Conservation (phyloP, 2,797 vertebrate species). For the Agapornis canus region DNA sequence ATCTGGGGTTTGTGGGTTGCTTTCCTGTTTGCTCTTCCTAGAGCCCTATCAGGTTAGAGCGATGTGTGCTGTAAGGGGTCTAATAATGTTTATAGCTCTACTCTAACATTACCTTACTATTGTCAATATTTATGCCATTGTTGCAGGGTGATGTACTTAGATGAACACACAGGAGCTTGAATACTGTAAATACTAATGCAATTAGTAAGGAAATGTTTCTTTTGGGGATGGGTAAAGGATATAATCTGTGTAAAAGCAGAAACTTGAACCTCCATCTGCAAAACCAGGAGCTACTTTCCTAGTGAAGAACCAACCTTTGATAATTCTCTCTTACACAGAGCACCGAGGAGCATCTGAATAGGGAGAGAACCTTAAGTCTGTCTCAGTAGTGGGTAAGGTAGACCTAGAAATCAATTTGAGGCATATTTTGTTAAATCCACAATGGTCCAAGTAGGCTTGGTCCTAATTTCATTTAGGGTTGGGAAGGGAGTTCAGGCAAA, state of each 20-base stretch:
- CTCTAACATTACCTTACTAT: not conserved
- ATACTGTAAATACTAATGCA: not conserved
- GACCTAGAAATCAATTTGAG: constrained; percentile 6
- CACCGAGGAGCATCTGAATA: not conserved
- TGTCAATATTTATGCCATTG: not conserved
- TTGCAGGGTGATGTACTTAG: not conserved
- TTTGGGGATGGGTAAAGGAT: not conserved
- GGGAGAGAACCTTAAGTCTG: not conserved
- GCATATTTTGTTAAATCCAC: not conserved
- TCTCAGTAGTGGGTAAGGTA: not conserved
- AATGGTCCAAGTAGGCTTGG: constrained; percentile 41
- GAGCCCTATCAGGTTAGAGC: not conserved
- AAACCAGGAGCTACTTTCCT: not conserved
- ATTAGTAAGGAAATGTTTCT: not conserved
- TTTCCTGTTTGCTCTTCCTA: not conserved
- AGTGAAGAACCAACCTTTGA: not conserved
- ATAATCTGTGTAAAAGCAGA: not conserved
- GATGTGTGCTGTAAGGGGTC: not conserved
- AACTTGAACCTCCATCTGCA: not conserved
- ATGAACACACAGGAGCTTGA: not conserved
- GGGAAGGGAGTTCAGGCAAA: constrained; percentile 55
- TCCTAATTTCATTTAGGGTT: constrained; percentile 42
- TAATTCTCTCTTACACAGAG: not conserved
- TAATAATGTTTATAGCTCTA: not conserved
- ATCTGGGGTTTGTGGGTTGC: not conserved